Conservation (phyloP, 2,113 vertebrate species). For the Siniperca chuatsi region DNA sequence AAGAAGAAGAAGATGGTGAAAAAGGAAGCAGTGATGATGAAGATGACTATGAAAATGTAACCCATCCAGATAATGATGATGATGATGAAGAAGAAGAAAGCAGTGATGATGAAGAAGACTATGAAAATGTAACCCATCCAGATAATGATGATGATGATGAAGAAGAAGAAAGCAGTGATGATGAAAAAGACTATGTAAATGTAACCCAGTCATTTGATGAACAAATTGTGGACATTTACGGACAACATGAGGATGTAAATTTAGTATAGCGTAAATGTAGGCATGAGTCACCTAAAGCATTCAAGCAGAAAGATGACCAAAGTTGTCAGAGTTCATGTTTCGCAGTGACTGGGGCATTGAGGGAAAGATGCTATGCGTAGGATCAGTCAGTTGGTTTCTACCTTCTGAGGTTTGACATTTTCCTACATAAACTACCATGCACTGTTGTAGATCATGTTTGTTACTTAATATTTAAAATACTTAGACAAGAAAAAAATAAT, state of each 20-base stretch:
- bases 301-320: no score
- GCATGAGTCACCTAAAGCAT: no score
- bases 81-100: not conserved
- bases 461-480: not conserved
- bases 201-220: not conserved
- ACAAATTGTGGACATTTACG: not conserved
- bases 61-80: not conserved
- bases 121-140: no score
- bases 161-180: slow-evolving; percentile 1
- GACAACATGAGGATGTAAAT: not conserved
- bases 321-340: no score
- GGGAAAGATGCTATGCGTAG: no score
- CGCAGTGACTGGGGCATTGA: no score
- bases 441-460: not conserved
- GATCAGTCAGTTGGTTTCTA: no score
- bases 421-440: no score
- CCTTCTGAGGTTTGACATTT: no score
- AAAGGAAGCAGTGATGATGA: not conserved
- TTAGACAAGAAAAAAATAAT: not conserved
- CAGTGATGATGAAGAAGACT: not conserved
- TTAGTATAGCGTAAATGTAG: no score
- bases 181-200: slow-evolving; percentile 24
- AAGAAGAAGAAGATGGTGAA: not conserved
- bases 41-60: not conserved
- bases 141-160: not conserved